Conservation (phyloP, 92 coral and sea anemone genomes). For the Chrysogorgia sp. region DNA sequence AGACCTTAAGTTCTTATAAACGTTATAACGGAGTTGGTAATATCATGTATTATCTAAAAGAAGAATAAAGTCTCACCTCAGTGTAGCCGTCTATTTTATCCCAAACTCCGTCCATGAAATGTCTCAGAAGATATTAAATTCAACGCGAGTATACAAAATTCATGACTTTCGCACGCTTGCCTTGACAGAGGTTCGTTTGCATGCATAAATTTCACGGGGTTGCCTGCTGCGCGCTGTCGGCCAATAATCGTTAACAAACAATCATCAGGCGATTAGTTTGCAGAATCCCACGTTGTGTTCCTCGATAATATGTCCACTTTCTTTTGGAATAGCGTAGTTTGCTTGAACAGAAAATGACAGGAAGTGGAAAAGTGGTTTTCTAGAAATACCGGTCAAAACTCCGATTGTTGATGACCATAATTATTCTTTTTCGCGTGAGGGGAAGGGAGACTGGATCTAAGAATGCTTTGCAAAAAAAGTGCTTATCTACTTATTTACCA, state of each 20-base stretch:
- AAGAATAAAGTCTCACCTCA: background rate
- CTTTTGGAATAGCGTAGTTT: background rate
- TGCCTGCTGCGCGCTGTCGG: background rate
- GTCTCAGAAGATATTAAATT: background rate
- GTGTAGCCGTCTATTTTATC: slow-evolving; percentile 35
- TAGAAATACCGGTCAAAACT: too few relatives aligned
- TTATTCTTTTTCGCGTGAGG: slow-evolving; percentile 7
- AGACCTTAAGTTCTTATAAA: too few relatives aligned
- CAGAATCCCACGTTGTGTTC: too few relatives aligned
- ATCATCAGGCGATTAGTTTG: background rate
- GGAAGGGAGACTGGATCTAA: slow-evolving; percentile 4
- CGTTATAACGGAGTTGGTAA: too few relatives aligned
- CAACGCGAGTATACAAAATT: background rate
- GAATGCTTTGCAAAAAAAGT: too few relatives aligned
- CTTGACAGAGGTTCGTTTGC: background rate
- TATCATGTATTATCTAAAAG: background rate
- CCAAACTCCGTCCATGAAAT: slow-evolving; percentile 22
- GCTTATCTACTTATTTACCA: too few relatives aligned
- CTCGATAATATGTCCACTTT: too few relatives aligned
- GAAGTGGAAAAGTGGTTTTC: too few relatives aligned
- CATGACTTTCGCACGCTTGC: slow-evolving; percentile 1
- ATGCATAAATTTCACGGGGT: slow-evolving; percentile 12
- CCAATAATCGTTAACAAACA: background rate
- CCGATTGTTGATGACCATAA: slow-evolving; percentile 44
- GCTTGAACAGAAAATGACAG: background rate